Base-by-base conservation (phyloP, 2,113 vertebrate genomes). In the Herpailurus yagouaroundi region DNA sequence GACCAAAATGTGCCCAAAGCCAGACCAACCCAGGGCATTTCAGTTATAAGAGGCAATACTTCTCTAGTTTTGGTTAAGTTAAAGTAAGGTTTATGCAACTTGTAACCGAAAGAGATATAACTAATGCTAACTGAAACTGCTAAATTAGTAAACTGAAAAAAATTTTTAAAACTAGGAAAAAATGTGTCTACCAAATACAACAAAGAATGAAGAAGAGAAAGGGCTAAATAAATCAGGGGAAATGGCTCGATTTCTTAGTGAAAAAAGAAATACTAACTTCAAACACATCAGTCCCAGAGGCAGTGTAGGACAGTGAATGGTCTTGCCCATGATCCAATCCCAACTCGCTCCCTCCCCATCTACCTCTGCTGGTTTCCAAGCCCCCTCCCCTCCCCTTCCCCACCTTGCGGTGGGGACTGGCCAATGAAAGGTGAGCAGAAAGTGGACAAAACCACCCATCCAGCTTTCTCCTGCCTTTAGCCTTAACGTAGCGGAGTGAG, bases 111-210 rank as follows among this genome's bases (percentile, higher is more conserved):
- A 96, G 25, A 64, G 19, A 81, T 23, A 1, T 68, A 85, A 64
- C 82, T 74, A 92, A 71, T 73, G 36, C 38, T 84, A 84, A 71
- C 5, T 89, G 45, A 89, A 73, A 89, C 2, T 74, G 87, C n/a
- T 31, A 48, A 48, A 80, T 57, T 13, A 45, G 19, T 87, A 41
- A 92, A 69, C 41, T 66, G 82, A 50, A 94, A 87, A 94, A 63
- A 48, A 16, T 60, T 25, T 60, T 23, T 9, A 60, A 82, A 81
- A 88, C 68, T 60, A 50, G n/a, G 57, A 45, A 74, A 74, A 68
- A 91, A 63, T 64, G 36, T 80, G 36, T 96, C 83, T 64, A 89
- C 41, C 57, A 92, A 91, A 94, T 33, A 8, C 13, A 89, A 71
- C 13, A 23, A 84, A 91, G n/a, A 33, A 85, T 79, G 41, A 74